Conservation (phyloP, 2,797 vertebrate species). For the Thripadectes ignobilis region DNA sequence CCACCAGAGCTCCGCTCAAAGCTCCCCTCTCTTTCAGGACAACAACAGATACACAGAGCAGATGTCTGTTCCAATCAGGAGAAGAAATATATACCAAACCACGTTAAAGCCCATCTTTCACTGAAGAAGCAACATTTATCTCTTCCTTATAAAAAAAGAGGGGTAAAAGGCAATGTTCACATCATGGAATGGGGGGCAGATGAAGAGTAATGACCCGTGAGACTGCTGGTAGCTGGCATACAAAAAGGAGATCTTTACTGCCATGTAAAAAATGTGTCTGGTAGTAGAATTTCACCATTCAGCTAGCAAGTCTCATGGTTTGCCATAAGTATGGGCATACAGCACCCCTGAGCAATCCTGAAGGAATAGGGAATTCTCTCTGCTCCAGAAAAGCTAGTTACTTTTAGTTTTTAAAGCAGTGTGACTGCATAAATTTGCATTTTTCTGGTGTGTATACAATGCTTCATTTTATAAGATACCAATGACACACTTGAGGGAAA, state of each 20-base stretch:
- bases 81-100: neutral
- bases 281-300: neutral
- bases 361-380: neutral
- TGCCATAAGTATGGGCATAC: neutral
- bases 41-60: neutral
- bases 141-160: neutral
- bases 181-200: neutral
- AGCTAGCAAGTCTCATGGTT: neutral
- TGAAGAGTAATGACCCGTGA: neutral
- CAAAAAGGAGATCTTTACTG: neutral
- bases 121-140: neutral
- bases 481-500: neutral
- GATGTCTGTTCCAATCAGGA: neutral
- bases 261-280: neutral
- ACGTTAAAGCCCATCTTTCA: neutral
- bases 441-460: neutral
- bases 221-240: neutral
- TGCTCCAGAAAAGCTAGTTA: neutral
- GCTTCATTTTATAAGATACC: neutral
- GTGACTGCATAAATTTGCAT: slow-evolving; percentile 17
- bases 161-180: neutral
- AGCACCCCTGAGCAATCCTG: neutral
- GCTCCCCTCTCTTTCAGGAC: neutral
- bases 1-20: neutral
- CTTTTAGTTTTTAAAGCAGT: neutral